Evolutionary conservation across 2,113 vertebrate species (phyloP).

Genomic region (Erythrolamprus reginae): DNA sequence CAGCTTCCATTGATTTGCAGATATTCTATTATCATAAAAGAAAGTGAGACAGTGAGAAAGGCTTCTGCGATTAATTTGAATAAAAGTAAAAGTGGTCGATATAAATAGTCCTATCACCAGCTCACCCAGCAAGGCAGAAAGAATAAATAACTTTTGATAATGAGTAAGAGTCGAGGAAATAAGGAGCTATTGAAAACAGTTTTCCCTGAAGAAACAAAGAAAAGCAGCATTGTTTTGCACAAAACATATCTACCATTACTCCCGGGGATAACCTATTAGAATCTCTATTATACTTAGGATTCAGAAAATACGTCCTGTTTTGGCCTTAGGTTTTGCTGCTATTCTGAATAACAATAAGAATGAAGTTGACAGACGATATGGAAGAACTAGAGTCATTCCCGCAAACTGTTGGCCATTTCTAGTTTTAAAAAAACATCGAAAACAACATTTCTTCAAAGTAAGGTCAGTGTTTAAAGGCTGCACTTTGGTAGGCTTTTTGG

Average conservation of each 20-base stretch:
- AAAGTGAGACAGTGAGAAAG: conserved; percentile 16
- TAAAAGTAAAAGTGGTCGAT: conserved; percentile 39
- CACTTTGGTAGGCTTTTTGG: background rate
- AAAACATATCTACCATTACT: conserved; percentile 1
- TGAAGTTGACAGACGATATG: background rate
- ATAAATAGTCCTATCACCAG: conserved; percentile 29
- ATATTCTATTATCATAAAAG: conserved; percentile 48
- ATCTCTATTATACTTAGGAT: conserved; percentile 7
- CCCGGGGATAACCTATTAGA: conserved; percentile 18
- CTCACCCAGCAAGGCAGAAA: conserved; percentile 23
- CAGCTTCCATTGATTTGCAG: conserved; percentile 42
- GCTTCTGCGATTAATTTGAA: conserved; percentile 33
- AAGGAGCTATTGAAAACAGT: background rate
- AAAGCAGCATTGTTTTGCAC: background rate
- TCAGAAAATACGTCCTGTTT: background rate
- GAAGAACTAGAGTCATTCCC: background rate
- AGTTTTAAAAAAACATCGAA: background rate
- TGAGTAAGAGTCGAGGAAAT: conserved; percentile 25
- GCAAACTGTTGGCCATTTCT: background rate
- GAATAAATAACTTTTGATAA: conserved; percentile 44
- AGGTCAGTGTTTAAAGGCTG: background rate
- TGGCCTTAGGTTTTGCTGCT: background rate
- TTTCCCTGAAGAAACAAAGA: conserved; percentile 28
- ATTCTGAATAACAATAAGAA: background rate
- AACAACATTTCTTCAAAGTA: background rate